These are phyloP conservation scores for Sinohyriopsis cumingii DNA, from an alignment of 2,888 invertebrate species.

Conservation along the genomic window DNA sequence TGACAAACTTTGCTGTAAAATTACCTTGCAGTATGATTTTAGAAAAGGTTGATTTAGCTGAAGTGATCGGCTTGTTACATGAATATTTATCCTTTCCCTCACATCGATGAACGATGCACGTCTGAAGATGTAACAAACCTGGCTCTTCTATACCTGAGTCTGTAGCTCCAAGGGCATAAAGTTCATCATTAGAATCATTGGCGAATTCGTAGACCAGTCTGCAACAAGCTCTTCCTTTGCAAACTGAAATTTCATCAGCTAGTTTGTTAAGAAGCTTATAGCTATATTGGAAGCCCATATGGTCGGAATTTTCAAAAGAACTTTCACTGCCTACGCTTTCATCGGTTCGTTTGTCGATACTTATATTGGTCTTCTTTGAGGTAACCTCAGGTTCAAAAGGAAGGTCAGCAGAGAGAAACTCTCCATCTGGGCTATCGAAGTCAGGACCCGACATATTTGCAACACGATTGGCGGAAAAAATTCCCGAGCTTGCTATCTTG, in stretches of 20 bases:
- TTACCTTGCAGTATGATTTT: constrained; percentile 25
- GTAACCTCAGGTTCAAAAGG: constrained; percentile 5
- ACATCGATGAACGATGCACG: constrained; percentile 30
- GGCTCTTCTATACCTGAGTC: constrained; percentile 17
- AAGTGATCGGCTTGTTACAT: constrained; percentile 12
- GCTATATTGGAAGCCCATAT: constrained; percentile 14
- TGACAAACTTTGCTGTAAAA: constrained; percentile 17
- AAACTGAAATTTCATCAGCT: constrained; percentile 4
- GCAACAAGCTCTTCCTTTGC: constrained; percentile 21
- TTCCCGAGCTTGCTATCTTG: constrained; percentile 78
- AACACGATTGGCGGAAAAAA: constrained; percentile 75
- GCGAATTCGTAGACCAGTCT: constrained; percentile 21
- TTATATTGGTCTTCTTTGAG: too few relatives aligned
- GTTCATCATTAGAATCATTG: constrained; percentile 15
- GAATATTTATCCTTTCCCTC: constrained; percentile 8
- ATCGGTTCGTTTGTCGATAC: constrained; percentile 2
- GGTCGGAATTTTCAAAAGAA: too few relatives aligned
- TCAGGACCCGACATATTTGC: constrained; percentile 32
- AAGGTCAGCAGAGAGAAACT: constrained; percentile 39
- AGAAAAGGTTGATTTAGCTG: constrained; percentile 19
- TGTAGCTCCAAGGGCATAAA: constrained; percentile 15
- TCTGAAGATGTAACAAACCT: constrained; percentile 30
- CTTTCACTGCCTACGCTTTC: constrained; percentile 15
- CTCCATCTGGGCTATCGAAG: constrained; percentile 20
- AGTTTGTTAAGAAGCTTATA: constrained; percentile 13